phyloP scores from a whole-genome alignment of 1,140 invertebrate species.

The Drosophila saltans region DNA sequence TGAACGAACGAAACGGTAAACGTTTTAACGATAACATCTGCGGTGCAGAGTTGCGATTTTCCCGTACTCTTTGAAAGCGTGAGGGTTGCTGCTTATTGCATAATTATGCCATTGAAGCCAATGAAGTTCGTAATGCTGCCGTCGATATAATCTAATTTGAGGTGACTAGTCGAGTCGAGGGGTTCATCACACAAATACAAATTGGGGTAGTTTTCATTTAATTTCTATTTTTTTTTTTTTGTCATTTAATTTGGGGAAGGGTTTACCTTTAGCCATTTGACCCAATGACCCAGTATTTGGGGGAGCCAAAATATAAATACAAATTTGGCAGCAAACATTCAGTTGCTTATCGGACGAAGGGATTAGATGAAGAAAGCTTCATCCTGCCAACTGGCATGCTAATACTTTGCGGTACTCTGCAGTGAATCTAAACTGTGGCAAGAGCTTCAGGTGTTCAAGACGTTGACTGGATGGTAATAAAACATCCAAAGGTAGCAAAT shows the following conservation, averaged over 20 bases:
- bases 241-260: slow-evolving; percentile 11
- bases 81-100: slow-evolving; percentile 57
- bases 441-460: slow-evolving; percentile 38
- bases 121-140: slow-evolving; percentile 67
- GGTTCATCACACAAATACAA: not conserved
- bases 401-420: slow-evolving; percentile 24
- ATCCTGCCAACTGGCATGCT: slow-evolving; percentile 21
- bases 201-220: slow-evolving; percentile 5
- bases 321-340: not conserved
- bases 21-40: slow-evolving; percentile 79
- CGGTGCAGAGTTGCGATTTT: slow-evolving; percentile 56
- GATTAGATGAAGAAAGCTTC: slow-evolving; percentile 10
- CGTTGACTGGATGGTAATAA: slow-evolving; percentile 51
- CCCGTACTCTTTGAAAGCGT: not conserved
- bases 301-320: not conserved
- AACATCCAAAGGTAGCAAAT: slow-evolving; percentile 53
- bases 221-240: not conserved
- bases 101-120: slow-evolving; percentile 79
- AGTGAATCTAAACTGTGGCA: not conserved
- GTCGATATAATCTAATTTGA: slow-evolving; percentile 76
- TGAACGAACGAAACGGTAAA: slow-evolving; percentile 56
- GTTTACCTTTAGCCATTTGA: slow-evolving; percentile 22
- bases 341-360: slow-evolving; percentile 25
- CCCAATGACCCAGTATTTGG: slow-evolving; percentile 65
- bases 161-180: not conserved